Conservation (phyloP, 1,140 invertebrate species). For the Drosophila tropicalis region DNA sequence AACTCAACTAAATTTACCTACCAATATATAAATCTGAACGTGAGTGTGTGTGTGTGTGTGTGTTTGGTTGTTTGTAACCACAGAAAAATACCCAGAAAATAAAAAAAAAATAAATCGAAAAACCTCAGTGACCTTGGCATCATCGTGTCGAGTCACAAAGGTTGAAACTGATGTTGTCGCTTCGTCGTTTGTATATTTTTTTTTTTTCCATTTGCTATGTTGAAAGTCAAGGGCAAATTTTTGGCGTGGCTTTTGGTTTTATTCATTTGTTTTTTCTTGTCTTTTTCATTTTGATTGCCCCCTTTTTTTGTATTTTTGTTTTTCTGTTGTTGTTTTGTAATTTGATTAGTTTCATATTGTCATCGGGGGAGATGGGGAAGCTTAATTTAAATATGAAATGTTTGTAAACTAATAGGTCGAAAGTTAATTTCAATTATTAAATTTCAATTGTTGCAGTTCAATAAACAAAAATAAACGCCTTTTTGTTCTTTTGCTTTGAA, state of each 20-base stretch:
- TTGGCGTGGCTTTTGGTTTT: constrained; percentile 10
- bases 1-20: not conserved
- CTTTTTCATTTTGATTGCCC: not conserved
- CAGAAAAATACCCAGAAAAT: constrained; percentile 13
- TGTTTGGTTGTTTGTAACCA: not conserved
- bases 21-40: not conserved
- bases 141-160: constrained; percentile 22
- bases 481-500: not conserved
- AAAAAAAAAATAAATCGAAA: constrained; percentile 3
- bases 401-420: not conserved
- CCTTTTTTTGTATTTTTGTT: not conserved
- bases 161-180: constrained; percentile 8
- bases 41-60: not conserved
- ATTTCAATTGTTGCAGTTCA: not conserved
- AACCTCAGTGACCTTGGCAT: constrained; percentile 20
- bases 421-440: constrained; percentile 1
- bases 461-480: no score
- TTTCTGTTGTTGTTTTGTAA: constrained; percentile 7
- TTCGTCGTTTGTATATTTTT: not conserved
- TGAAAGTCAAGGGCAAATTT: constrained; percentile 24
- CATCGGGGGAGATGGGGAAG: not conserved
- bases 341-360: not conserved
- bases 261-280: not conserved
- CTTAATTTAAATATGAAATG: not conserved
- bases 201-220: constrained; percentile 5